These are phyloP conservation scores for Rynchops niger DNA, from an alignment of 2,113 vertebrate species.

Conservation along the genomic window DNA sequence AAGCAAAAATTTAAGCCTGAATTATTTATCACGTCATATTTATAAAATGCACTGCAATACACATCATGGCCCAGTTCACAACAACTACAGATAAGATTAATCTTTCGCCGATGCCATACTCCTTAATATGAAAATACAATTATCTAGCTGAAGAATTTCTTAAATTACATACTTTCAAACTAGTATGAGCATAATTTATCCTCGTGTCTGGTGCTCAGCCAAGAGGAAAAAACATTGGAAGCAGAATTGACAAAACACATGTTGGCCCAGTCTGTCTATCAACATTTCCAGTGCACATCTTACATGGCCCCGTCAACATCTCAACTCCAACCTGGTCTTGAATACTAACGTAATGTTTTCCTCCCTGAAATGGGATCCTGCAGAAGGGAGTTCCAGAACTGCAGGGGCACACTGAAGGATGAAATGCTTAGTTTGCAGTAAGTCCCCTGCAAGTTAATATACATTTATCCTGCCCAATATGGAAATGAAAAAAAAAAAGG, in stretches of 20 bases:
- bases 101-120: not conserved
- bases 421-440: not conserved
- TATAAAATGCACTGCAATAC: slow-evolving; percentile 24
- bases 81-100: slow-evolving; percentile 35
- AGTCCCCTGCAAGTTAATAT: not conserved
- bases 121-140: slow-evolving; percentile 39
- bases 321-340: not conserved
- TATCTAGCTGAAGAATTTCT: slow-evolving; percentile 38
- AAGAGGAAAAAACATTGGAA: slow-evolving; percentile 10
- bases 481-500: not conserved
- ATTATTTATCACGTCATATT: slow-evolving; percentile 58
- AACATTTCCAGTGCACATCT: not conserved
- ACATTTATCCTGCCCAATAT: not conserved
- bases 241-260: not conserved
- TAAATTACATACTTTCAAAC: slow-evolving; percentile 35
- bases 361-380: not conserved
- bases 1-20: slow-evolving; percentile 23
- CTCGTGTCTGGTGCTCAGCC: not conserved
- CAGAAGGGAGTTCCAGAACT: not conserved
- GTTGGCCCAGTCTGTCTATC: slow-evolving; percentile 15
- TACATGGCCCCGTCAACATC: not conserved
- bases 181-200: not conserved
- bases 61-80: slow-evolving; percentile 33
- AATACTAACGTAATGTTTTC: not conserved
- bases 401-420: not conserved